phyloP scores from a whole-genome alignment of 2,888 invertebrate genomes.

The Myathropa florea region DNA sequence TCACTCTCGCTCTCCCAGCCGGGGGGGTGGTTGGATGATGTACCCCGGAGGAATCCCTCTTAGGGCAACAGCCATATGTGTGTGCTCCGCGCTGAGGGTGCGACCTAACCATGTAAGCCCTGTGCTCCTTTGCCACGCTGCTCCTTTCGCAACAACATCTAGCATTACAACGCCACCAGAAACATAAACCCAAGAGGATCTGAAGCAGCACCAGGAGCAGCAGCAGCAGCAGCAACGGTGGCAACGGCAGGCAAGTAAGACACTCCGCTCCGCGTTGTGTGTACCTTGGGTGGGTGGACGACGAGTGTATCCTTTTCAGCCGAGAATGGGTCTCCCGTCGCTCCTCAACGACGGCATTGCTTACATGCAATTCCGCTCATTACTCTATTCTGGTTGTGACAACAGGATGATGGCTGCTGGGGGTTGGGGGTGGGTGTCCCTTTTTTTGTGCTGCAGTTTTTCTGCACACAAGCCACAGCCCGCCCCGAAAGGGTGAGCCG shows the following conservation, averaged over 20 bases:
- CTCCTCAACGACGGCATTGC: slow-evolving; percentile 28
- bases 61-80: slow-evolving; percentile 21
- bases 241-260: slow-evolving; percentile 32
- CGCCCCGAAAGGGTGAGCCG: not conserved
- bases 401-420: slow-evolving; percentile 30
- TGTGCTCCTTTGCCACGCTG: slow-evolving; percentile 14
- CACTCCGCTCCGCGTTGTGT: slow-evolving; percentile 10
- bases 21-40: not conserved
- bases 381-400: slow-evolving; percentile 69
- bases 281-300: slow-evolving; percentile 35
- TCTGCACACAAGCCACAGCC: slow-evolving; percentile 3
- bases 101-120: slow-evolving; percentile 50
- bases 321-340: not conserved
- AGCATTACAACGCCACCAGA: slow-evolving; percentile 60
- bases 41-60: too few species aligned
- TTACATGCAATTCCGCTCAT: slow-evolving; percentile 65
- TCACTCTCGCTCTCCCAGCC: slow-evolving; percentile 10
- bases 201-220: slow-evolving; percentile 6
- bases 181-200: slow-evolving; percentile 1
- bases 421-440: not conserved
- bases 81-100: slow-evolving; percentile 25
- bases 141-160: slow-evolving; percentile 40
- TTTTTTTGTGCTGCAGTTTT: slow-evolving; percentile 10
- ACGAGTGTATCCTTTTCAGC: slow-evolving; percentile 26
- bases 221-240: slow-evolving; percentile 6